Conservation (phyloP, 64 coral and sea anemone species). For the Astreopora myriophthalma region DNA sequence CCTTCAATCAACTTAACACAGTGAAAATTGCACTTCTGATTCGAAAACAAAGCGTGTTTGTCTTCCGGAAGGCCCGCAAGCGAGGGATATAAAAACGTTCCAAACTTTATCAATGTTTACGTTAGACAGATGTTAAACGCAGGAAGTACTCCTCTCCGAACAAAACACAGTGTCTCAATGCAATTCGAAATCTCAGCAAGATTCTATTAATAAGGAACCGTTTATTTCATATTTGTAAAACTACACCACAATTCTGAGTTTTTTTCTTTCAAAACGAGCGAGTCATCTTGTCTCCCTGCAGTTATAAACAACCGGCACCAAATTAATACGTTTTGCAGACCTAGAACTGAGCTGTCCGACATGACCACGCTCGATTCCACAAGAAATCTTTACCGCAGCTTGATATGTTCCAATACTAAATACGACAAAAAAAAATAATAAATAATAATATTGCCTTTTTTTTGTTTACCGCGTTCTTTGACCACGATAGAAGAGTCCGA, state of each 20-base stretch:
- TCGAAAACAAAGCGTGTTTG: slow-evolving; percentile 13
- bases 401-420: slow-evolving; percentile 24
- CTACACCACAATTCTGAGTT: slow-evolving; percentile 1
- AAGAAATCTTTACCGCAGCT: neutral
- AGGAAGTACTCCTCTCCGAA: slow-evolving; percentile 36
- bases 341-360: neutral
- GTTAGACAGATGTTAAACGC: slow-evolving; percentile 31
- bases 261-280: neutral
- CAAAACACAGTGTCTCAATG: slow-evolving; percentile 30
- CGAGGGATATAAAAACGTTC: slow-evolving; percentile 31
- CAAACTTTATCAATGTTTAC: slow-evolving; percentile 48
- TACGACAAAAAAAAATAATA: slow-evolving; percentile 14
- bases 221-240: slow-evolving; percentile 31
- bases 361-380: neutral
- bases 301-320: neutral
- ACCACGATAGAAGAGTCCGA: neutral
- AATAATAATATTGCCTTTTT: slow-evolving; percentile 24
- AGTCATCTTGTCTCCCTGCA: neutral
- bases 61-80: slow-evolving; percentile 45
- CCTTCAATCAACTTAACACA: slow-evolving; percentile 19
- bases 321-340: neutral
- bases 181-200: slow-evolving; percentile 56
- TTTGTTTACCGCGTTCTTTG: slow-evolving; percentile 8
- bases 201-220: slow-evolving; percentile 40
- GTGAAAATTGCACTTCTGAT: slow-evolving; percentile 13